Evolutionary conservation across 2,113 vertebrate species (phyloP), one percentile per base, ranked within the genome.

Genomic region (Neodon shergylaensis): DNA sequence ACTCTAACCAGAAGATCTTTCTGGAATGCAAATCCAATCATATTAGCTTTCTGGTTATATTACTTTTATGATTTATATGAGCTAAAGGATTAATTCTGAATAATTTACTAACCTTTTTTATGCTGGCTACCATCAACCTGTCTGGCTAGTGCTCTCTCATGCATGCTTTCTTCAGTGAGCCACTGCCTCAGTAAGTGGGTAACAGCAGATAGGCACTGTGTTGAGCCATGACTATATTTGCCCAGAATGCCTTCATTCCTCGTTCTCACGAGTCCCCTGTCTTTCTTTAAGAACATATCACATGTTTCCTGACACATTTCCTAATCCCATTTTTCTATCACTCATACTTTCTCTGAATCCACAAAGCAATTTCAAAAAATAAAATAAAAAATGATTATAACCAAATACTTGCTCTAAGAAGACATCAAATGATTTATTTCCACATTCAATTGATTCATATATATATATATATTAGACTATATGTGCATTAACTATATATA

Each of bases 21-120:
- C 68, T 72, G 26, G 65, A 91, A 90, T 76, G 58, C 33, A 94
- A 86, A 93, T 95, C 13, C 22, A 84, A 74, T 90, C 26, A n/a
- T 14, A 83, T 94, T 74, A 17, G 24, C 63, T 42, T 90, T 94
- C 70, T 90, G 26, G 3, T 82, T 82, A 65, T 17, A 86, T 33
- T 65, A 22, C 31, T 88, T 94, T 26, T 33, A 61, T 58, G 17
- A 88, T 92, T 93, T 72, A 4, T 77, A 61, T 58, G 22, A 74
- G 3, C 42, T 42, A 33, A 88, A 91, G 9, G 1, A 82, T 82
- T 81, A 66, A 90, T 82, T 68, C 28, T 17, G 42, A 91, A 82
- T 33, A 42, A 68, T 65, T 74, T 44, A 83, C 3, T 92, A 72
- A 91, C 7, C 7, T 68, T 90, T 26, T 13, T 42, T 14, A 84